Evolutionary conservation across 2,888 invertebrate species (phyloP), one percentile per base, ranked within the genome.

Genomic region (Pristionchus arcanus): DNA sequence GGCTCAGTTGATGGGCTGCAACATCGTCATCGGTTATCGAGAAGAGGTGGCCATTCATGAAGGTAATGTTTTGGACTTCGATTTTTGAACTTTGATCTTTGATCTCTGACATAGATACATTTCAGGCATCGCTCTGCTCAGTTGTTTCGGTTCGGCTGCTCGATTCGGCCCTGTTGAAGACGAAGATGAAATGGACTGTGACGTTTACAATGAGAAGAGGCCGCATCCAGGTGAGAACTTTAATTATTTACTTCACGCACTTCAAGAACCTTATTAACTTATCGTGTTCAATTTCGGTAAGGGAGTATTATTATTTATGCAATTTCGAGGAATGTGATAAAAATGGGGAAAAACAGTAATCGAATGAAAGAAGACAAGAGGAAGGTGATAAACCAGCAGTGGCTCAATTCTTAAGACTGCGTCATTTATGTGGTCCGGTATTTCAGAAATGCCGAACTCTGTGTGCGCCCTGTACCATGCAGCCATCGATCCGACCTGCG

Each of bases 21-120:
- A 98, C 95, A 98, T 98, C 11, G 98, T 99, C 84, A 96, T 99
- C 71, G 98, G 98, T 0, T 99, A 99, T 95, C 96, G 96, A n/a
- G 99, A 99, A 96, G 97, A 97, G 59, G 97, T 98, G 0, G 97
- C 97, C 91, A 98, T 99, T 94, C 91, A 92, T 81, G 92, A 92
- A 66, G 92, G 92, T 92, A 15, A 81, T 7, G 9, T 11, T 7
- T 49, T 3, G n/a, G n/a, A n/a, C n/a, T n/a, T n/a, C n/a, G n/a
- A n/a, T n/a, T n/a, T n/a, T n/a, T n/a, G n/a, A n/a, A n/a, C n/a
- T n/a, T n/a, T n/a, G n/a, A n/a, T 63, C 63, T 25, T 25, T 63
- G 13, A 63, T 25, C 63, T n/a, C 4, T 21, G 31, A 63, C 7
- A 63, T 63, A 55, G 15, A 66, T 28, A 2, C 3, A 15, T 81